Evolutionary conservation across 2,888 invertebrate genomes (phyloP).

Genomic region (Tubiluchus corallicola): DNA sequence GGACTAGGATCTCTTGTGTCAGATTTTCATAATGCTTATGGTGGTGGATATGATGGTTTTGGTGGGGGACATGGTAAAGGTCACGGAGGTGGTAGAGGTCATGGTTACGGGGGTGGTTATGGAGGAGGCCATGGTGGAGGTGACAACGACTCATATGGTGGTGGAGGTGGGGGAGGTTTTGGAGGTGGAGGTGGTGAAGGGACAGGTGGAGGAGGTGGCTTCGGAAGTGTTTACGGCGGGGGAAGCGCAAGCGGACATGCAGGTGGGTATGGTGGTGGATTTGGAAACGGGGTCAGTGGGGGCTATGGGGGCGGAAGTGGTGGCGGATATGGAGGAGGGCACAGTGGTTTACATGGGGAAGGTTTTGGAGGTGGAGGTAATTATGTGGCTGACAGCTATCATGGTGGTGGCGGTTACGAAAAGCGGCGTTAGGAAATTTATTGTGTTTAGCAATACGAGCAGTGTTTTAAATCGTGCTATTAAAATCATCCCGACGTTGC

Average conservation of each 20-base stretch:
- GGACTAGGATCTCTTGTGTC: neutral
- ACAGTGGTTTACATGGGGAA: neutral
- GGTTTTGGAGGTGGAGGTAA: neutral
- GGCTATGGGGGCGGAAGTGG: neutral
- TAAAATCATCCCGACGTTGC: too few species aligned
- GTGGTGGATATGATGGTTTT: neutral
- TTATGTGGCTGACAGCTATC: too few species aligned
- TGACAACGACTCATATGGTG: neutral
- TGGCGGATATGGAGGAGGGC: neutral
- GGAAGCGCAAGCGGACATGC: neutral
- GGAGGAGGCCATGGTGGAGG: constrained; percentile 1
- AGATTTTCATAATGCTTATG: neutral
- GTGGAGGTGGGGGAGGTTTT: neutral
- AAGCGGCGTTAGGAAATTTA: too few species aligned
- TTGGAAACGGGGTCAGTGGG: neutral
- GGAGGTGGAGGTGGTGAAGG: neutral
- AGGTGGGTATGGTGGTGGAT: neutral
- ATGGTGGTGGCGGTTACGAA: too few species aligned
- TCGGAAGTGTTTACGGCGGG: neutral
- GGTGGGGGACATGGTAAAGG: too few species aligned
- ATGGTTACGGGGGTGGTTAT: neutral
- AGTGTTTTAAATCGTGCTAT: too few species aligned
- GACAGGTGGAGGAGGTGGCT: neutral
- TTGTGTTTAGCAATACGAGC: too few species aligned
- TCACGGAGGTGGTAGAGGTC: neutral